Base-by-base conservation (phyloP, 1,140 invertebrate species). In the Zaprionus nigranus region DNA sequence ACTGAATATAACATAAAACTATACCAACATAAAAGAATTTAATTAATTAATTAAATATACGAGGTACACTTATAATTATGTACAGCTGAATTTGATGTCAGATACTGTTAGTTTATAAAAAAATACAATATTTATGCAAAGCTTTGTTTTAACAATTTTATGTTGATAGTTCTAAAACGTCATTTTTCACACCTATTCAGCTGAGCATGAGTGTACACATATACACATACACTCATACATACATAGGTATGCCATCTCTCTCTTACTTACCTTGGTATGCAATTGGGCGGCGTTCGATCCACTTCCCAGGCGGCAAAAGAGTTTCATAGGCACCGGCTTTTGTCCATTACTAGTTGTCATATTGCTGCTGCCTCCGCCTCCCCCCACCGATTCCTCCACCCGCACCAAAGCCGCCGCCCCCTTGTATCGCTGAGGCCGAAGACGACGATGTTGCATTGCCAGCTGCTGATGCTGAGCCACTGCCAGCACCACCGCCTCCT, bases 241-340 rank as follows among this genome's bases (percentile, higher is more conserved):
- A 7, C 28, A 30, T 9, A 30, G 2, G 7, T 9, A 34, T 34
- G 30, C 30, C 30, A 34, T 34, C 13, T 28, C 62, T 38, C 38
- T 28, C 26, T 9, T 53, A 88, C 84, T 94, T 95, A 98, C 98
- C 98, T 98, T 93, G 98, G 98, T 93, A 99, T 98, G 93, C 98
- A 99, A 94, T 98, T 99, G 71, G 98, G 96, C 56, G 98, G 97
- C 69, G 98, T 98, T 92, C 98, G 96, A 94, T 99, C 98, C 68
- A 99, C 97, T 95, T 99, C 98, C 98, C 98, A 99, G 80, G 98
- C 98, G 71, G 98, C 98, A 94, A 99, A 99, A 99, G 78, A 99
- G 95, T 94, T 98, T 98, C 98, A 99, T 99, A 83, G 98, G 97
- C 92, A 98, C 97, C 83, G 97, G 97, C 95, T 97, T 98, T 34